Conservation (phyloP, 2,113 vertebrate species). For the cat (Felis catus) region DNA sequence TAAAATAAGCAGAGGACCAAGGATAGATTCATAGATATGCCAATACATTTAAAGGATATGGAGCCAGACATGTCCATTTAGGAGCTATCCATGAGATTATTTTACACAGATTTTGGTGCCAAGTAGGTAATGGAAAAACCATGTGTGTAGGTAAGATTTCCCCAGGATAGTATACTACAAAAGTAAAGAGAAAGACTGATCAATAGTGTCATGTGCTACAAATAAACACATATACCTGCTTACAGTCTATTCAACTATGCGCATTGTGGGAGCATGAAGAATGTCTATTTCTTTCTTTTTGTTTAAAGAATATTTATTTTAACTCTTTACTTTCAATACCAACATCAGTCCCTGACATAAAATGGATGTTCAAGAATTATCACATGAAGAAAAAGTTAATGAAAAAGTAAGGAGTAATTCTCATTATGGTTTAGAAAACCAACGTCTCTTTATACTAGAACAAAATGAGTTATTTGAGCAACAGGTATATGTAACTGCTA, state of each 20-base stretch:
- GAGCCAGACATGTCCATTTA: not conserved
- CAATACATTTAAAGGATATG: not conserved
- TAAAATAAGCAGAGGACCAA: not conserved
- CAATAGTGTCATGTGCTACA: not conserved
- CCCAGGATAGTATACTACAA: not conserved
- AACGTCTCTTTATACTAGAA: not conserved
- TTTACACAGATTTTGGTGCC: not conserved
- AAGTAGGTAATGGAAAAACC: constrained; percentile 4
- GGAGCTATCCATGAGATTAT: not conserved
- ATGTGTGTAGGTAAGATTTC: not conserved
- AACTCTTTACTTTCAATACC: not conserved
- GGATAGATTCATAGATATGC: not conserved
- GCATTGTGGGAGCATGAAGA: not conserved
- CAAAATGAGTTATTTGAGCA: not conserved
- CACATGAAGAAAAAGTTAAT: not conserved
- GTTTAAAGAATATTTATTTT: not conserved
- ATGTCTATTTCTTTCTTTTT: not conserved
- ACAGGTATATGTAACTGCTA: not conserved
- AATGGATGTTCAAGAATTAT: not conserved
- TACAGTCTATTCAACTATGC: not conserved
- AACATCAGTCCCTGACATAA: not conserved
- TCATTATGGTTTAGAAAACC: not conserved
- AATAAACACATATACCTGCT: not conserved
- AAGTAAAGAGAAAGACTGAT: not conserved
- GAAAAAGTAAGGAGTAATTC: not conserved